Percentiles rank a stretch among this genome's conserved stretches.
Evolutionary conservation across 1,140 invertebrate genomes (phyloP).

Genomic region (Zaprionus capensis): DNA sequence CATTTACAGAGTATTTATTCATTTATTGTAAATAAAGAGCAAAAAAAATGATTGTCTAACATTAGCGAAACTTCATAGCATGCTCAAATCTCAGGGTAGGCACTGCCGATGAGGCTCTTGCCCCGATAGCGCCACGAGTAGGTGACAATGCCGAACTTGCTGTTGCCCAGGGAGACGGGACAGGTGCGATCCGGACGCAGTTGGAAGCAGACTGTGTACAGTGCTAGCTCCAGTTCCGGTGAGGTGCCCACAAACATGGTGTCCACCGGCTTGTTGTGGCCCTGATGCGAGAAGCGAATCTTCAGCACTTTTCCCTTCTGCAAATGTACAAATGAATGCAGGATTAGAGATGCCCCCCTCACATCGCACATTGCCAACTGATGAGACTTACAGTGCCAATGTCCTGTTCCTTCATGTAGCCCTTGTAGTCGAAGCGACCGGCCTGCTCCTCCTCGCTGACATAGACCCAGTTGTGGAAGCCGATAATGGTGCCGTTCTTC

Average conservation of each 20-base stretch:
- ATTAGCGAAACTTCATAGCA: conserved; percentile 5
- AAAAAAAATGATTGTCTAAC: conserved; percentile 18
- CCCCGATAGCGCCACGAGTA: conserved; percentile 90
- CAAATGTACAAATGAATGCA: conserved; percentile 65
- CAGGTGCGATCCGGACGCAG: conserved; percentile 89
- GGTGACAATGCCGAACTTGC: conserved; percentile 89
- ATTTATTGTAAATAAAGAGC: conserved; percentile 32
- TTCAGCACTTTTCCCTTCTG: conserved; percentile 93
- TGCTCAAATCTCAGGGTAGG: conserved; percentile 89
- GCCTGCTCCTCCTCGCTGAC: conserved; percentile 90
- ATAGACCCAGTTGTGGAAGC: conserved; percentile 96
- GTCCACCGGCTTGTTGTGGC: conserved; percentile 90
- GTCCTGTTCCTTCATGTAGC: conserved; percentile 90
- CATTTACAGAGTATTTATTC: conserved; percentile 24
- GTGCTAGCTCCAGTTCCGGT: conserved; percentile 95
- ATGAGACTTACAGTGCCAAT: conserved; percentile 88
- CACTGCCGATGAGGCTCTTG: conserved; percentile 91
- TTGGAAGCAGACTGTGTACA: conserved; percentile 94
- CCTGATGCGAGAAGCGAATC: conserved; percentile 90
- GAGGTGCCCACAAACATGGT: conserved; percentile 95
- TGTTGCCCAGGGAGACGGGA: conserved; percentile 89
- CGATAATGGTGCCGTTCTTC: conserved; percentile 90
- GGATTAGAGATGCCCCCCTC: not conserved
- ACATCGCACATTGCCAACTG: not conserved
- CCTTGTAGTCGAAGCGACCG: conserved; percentile 89